Conservation (phyloP, 2,113 vertebrate species). For the Megalops atlanticus region DNA sequence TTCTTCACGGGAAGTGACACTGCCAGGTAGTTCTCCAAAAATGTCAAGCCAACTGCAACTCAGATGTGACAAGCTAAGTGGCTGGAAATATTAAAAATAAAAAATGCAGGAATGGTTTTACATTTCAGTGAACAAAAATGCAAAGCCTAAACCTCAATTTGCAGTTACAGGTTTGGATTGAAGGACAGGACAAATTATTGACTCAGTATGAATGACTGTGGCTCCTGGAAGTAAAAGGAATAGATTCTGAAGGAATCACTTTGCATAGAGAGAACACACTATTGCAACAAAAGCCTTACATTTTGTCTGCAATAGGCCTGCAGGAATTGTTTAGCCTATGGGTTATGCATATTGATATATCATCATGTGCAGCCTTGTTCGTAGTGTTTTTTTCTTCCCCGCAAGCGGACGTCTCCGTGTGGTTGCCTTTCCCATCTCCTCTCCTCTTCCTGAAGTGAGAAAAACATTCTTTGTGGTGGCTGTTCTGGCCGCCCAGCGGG, state of each 20-base stretch:
- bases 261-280: background rate
- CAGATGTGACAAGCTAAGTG: too few relatives aligned
- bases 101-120: too few relatives aligned
- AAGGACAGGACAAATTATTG: too few relatives aligned
- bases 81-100: too few relatives aligned
- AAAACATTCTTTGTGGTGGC: constrained; percentile 29
- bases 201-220: too few relatives aligned
- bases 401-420: background rate
- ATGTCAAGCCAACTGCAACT: too few relatives aligned
- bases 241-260: background rate
- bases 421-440: constrained; percentile 19
- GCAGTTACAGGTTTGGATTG: too few relatives aligned
- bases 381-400: constrained; percentile 11
- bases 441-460: constrained; percentile 24
- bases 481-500: constrained; percentile 57
- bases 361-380: constrained; percentile 7
- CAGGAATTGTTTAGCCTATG: background rate
- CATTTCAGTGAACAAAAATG: too few relatives aligned
- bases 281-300: constrained; percentile 14
- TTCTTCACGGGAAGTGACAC: too few relatives aligned
- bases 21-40: too few relatives aligned
- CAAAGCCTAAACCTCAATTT: too few relatives aligned
- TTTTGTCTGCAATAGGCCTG: background rate
- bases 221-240: background rate
- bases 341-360: background rate